Base-by-base conservation (phyloP, 1,140 invertebrate species). In the Bemisia tabaci region DNA sequence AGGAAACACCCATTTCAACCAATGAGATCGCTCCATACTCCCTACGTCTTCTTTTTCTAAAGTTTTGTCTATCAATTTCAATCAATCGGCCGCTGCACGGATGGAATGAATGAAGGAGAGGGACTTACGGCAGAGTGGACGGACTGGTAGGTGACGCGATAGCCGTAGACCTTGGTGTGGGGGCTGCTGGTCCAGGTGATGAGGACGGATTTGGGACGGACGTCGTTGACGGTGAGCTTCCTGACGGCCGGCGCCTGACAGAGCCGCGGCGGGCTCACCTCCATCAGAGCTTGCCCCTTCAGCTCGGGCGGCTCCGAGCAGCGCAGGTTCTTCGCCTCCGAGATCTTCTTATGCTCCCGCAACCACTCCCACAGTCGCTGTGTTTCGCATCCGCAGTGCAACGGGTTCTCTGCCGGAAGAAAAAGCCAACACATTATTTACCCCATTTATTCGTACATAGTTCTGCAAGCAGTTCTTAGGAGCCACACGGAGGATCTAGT, bases 311-410 rank as follows among this genome's bases (percentile, higher is more conserved):
- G 90, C 70, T 89, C 83, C 74, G 90, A 85, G 75, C 91, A 94
- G 65, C 84, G 83, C 60, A 91, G 79, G 1, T 39, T 65, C 11
- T 39, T 27, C 62, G 77, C 73, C 68, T 80, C 77, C 26, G 85
- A 78, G 68, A 84, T 74, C 73, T 90, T 89, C 69, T 88, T 84
- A 79, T 93, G 91, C 77, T 92, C 89, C 71, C 87, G 82, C 70
- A 93, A 82, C 91, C 91, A 94, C 79, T 87, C 86, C 90, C 91
- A 93, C 17, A 92, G 79, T 71, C 91, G 88, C 78, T 92, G 87
- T 33, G 89, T 85, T 70, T 91, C 88, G 75, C 91, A 92, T 70
- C 85, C 87, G 75, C 90, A 92, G 66, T 86, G 83, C 67, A 92
- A 77, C 39, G 91, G 91, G 78, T 94, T 92, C 72, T 90, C 90